A percentile compares a stretch with the other conserved stretches of the same genome.
These are phyloP conservation scores for Sanderia malayensis DNA, from an alignment of 30 jellyfish, hydroid and myxozoan species.

Conservation along the genomic window DNA sequence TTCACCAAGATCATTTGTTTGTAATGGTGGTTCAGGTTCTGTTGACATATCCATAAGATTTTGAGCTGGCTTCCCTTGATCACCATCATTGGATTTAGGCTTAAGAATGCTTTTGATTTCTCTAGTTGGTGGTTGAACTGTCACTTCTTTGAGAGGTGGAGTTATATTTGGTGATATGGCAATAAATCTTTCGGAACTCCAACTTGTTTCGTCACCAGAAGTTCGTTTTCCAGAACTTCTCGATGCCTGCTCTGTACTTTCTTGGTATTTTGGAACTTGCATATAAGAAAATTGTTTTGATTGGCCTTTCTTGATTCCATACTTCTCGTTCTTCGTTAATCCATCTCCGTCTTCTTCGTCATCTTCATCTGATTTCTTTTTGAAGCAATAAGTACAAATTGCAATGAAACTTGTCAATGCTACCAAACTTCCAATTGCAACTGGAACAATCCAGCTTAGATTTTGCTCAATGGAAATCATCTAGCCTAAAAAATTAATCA, in stretches of 20 bases:
- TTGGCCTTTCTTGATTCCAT: not conserved
- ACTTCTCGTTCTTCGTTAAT: constrained; percentile 8
- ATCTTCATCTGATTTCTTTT: constrained; percentile 48
- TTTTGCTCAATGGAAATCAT: constrained; percentile 27
- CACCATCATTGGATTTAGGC: not conserved
- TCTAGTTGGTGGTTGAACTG: constrained; percentile 49
- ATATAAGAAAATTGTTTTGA: constrained; percentile 29
- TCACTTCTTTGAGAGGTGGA: constrained; percentile 19
- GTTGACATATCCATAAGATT: constrained; percentile 15
- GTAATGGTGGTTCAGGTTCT: constrained; percentile 78
- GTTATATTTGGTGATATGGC: constrained; percentile 25
- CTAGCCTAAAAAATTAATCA: constrained; percentile 13
- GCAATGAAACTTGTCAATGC: constrained; percentile 33
- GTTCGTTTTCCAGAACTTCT: constrained; percentile 30
- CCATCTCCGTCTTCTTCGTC: constrained; percentile 43
- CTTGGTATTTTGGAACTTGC: constrained; percentile 11
- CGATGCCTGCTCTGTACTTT: constrained; percentile 12
- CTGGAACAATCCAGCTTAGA: constrained; percentile 37
- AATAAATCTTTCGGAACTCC: constrained; percentile 20
- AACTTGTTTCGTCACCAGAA: constrained; percentile 32
- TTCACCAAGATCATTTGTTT: constrained; percentile 64
- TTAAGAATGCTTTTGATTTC: constrained; percentile 28
- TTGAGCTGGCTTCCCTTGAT: not conserved
- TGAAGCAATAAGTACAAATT: constrained; percentile 76
- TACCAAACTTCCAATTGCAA: constrained; percentile 43